Conservation (phyloP, 2,888 invertebrate species). For the Heliconius aoede region DNA sequence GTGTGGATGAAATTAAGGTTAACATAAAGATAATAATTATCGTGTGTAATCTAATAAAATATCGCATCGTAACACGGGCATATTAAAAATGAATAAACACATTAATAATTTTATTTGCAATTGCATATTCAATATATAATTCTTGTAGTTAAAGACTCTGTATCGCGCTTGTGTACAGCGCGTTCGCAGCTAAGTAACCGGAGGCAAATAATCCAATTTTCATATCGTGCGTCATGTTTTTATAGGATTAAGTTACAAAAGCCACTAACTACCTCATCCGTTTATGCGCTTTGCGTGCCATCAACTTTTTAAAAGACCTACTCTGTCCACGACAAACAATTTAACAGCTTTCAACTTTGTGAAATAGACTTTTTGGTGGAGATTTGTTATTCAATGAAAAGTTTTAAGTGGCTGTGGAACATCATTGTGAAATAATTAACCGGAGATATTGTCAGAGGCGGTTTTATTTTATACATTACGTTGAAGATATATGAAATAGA, state of each 20-base stretch:
- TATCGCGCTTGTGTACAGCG: conserved; percentile 34
- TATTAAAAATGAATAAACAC: too few species aligned
- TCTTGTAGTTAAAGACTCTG: conserved; percentile 31
- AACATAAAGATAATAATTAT: not conserved
- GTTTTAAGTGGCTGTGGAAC: conserved; percentile 83
- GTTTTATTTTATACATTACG: conserved; percentile 55
- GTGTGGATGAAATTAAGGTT: conserved; percentile 1
- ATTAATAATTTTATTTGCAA: not conserved
- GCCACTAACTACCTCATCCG: conserved; percentile 53
- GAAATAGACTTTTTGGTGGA: conserved; percentile 77
- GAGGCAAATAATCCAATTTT: conserved; percentile 48
- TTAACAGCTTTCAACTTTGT: conserved; percentile 77
- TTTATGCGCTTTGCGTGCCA: conserved; percentile 68
- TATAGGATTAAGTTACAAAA: conserved; percentile 48
- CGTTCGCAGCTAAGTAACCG: conserved; percentile 43
- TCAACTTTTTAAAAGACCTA: conserved; percentile 72
- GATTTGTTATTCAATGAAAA: conserved; percentile 83
- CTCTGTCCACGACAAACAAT: conserved; percentile 76
- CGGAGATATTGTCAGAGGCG: conserved; percentile 58
- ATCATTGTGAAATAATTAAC: conserved; percentile 79
- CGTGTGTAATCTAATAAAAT: too few species aligned
- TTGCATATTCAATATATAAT: conserved; percentile 24
- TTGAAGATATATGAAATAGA: not conserved
- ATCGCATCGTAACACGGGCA: too few species aligned
- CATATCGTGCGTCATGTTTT: conserved; percentile 48